Conservation (phyloP, 2,113 vertebrate species). For the Pampusana beccarii region DNA sequence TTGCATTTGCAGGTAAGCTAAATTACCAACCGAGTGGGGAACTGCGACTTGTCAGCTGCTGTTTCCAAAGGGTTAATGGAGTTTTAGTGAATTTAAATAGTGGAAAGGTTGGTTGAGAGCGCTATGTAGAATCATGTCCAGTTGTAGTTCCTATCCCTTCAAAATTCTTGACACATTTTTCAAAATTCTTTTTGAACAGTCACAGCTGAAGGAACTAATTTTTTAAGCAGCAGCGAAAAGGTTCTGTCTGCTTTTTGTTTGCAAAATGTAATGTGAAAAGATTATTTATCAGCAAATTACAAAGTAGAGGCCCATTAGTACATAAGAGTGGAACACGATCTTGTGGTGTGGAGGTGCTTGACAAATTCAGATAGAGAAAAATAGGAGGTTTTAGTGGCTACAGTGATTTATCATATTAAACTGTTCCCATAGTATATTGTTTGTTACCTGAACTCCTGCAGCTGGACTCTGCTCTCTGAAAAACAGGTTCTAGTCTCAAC, state of each 20-base stretch:
- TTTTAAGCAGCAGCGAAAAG: neutral
- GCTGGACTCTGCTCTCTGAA: neutral
- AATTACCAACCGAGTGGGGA: neutral
- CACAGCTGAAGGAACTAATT: neutral
- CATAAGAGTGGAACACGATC: neutral
- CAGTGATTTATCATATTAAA: neutral
- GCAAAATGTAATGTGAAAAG: neutral
- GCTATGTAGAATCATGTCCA: neutral
- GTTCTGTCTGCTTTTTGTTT: neutral
- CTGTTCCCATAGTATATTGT: neutral
- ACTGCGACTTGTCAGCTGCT: neutral
- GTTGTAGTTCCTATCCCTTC: neutral
- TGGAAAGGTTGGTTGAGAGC: neutral
- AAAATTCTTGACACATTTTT: neutral
- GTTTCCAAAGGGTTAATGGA: neutral
- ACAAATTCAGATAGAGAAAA: neutral
- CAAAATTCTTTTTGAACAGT: neutral
- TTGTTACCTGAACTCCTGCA: neutral
- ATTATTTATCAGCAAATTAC: neutral
- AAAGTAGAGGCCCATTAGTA: neutral
- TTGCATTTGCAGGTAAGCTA: conserved; percentile 89
- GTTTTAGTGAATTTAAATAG: neutral
- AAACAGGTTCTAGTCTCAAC: neutral
- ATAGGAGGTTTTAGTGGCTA: neutral
- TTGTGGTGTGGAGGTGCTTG: neutral